Evolutionary conservation across 2,113 vertebrate species (phyloP), one percentile per base, ranked within the genome.

Genomic region (Psilopsiagon aurifrons): DNA sequence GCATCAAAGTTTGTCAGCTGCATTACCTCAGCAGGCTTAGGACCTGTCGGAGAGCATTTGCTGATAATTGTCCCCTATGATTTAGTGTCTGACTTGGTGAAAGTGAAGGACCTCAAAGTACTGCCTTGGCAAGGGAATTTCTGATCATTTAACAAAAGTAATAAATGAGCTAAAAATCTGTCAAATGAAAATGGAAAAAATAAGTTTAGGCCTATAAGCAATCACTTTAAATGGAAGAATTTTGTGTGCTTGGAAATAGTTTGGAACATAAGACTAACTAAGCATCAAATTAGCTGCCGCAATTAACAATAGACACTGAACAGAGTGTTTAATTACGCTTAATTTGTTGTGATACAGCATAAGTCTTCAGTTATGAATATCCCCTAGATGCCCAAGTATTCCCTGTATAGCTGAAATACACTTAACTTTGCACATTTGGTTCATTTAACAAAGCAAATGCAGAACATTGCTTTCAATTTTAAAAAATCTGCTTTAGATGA

Each of bases 31-130:
- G 98, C 97, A 97, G 97, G 98, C 98, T 97, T 94, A 96, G 98
- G 98, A 97, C 98, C 98, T 98, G 98, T 99, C 98, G 97, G 95
- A 97, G 98, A 97, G 98, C 97, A 98, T 98, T 98, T 98, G 98
- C 98, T 98, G 98, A 98, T 98, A 97, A 97, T 97, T 96, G 97
- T 98, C 98, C 98, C 97, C 95, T 96, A 95, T 98, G 98, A 98
- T 98, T 98, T 98, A 97, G 97, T 98, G 98, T 98, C 98, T 98
- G 88, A 97, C 97, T 98, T 97, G 98, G 97, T 98, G 98, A 98
- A 98, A 98, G 97, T 97, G 97, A 98, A 98, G 97, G 97, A 97
- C 97, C 97, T 98, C 97, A 97, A 90, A 97, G 95, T 95, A 97
- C 92, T 92, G 93, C 97, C 97, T 96, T 97, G 98, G 97, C 97